Conservation (phyloP, 2,888 invertebrate species). For the Drosophila rellima region DNA sequence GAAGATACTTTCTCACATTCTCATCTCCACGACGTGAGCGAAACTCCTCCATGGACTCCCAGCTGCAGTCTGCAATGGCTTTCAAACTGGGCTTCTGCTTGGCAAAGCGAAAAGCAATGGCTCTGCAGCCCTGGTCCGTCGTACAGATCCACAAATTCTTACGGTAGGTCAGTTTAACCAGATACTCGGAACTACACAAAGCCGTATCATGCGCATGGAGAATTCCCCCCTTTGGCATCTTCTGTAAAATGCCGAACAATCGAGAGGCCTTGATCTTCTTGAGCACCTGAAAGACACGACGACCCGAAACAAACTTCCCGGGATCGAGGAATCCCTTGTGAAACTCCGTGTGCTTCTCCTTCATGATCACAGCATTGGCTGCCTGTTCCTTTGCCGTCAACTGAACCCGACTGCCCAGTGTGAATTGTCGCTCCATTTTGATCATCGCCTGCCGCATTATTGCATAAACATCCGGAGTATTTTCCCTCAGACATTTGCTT, state of each 20-base stretch:
- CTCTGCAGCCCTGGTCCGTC: constrained; percentile 35
- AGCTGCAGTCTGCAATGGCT: constrained; percentile 48
- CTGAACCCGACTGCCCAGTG: constrained; percentile 86
- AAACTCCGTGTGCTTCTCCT: constrained; percentile 87
- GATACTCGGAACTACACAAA: constrained; percentile 88
- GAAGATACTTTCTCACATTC: constrained; percentile 87
- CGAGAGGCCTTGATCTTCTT: constrained; percentile 87
- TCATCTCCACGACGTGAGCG: constrained; percentile 66
- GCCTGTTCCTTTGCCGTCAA: constrained; percentile 86
- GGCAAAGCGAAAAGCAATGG: constrained; percentile 65
- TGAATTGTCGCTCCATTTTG: constrained; percentile 85
- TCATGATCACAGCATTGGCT: constrained; percentile 88
- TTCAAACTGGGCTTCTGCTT: constrained; percentile 45
- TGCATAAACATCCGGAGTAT: constrained; percentile 68
- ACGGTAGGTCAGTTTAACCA: constrained; percentile 89
- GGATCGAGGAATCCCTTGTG: constrained; percentile 87
- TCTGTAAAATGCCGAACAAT: constrained; percentile 89
- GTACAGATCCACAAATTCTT: constrained; percentile 87
- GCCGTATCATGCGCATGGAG: constrained; percentile 90
- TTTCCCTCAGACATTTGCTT: constrained; percentile 40
- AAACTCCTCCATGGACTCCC: constrained; percentile 71
- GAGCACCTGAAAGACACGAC: constrained; percentile 89
- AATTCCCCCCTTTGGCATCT: constrained; percentile 91
- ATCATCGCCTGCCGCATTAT: constrained; percentile 86
- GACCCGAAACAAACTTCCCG: constrained; percentile 88